phyloP scores from a whole-genome alignment of 2,113 vertebrate species.

The Abramis brama region DNA sequence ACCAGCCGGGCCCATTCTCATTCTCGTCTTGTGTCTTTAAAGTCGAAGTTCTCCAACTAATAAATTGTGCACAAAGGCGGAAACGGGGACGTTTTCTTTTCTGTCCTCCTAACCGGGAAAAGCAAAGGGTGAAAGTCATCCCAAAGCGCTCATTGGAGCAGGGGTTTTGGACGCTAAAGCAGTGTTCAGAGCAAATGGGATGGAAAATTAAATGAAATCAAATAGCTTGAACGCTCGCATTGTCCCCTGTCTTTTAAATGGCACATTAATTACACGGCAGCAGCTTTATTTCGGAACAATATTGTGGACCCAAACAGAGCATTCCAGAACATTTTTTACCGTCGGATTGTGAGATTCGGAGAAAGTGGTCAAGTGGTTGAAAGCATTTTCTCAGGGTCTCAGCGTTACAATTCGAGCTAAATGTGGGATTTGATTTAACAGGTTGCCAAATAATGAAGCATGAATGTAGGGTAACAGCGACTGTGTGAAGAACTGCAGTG shows the following conservation, averaged over 20 bases:
- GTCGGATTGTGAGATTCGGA: slow-evolving; percentile 69
- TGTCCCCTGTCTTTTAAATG: slow-evolving; percentile 91
- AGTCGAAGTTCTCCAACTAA: slow-evolving; percentile 84
- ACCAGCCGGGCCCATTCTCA: slow-evolving; percentile 83
- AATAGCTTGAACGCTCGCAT: slow-evolving; percentile 94
- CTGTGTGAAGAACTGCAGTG: slow-evolving; percentile 81
- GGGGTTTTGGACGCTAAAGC: slow-evolving; percentile 88
- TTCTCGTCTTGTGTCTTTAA: slow-evolving; percentile 85
- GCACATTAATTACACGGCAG: slow-evolving; percentile 99
- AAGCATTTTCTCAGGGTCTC: slow-evolving; percentile 70
- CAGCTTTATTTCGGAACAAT: slow-evolving; percentile 92
- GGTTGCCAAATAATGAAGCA: slow-evolving; percentile 86
- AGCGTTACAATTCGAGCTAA: slow-evolving; percentile 75
- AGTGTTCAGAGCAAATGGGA: slow-evolving; percentile 95
- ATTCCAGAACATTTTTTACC: slow-evolving; percentile 84
- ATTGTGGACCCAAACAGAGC: slow-evolving; percentile 89
- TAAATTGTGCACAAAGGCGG: slow-evolving; percentile 85
- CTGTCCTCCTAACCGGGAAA: slow-evolving; percentile 78
- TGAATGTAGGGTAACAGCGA: slow-evolving; percentile 85
- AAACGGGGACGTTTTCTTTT: slow-evolving; percentile 88
- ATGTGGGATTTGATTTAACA: slow-evolving; percentile 83
- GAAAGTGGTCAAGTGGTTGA: slow-evolving; percentile 29
- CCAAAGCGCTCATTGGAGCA: slow-evolving; percentile 85
- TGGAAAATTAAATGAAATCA: slow-evolving; percentile 99
- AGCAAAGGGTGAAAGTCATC: slow-evolving; percentile 85